Base-by-base conservation (phyloP, 35 echinoderm and acorn worm genomes). In the Apostichopus californicus region DNA sequence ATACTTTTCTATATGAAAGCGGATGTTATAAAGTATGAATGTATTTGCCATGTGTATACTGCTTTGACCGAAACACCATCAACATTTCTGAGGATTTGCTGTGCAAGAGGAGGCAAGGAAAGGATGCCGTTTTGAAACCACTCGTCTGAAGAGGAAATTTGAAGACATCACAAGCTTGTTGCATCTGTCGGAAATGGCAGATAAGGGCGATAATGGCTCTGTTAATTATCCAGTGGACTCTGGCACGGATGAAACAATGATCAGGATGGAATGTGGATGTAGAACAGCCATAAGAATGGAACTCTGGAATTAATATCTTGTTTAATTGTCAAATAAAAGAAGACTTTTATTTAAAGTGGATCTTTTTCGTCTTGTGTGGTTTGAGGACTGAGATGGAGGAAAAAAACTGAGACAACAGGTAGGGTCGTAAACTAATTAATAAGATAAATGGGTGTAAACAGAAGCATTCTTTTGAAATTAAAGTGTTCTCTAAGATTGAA, bases 281-380 rank as follows among this genome's bases (percentile, higher is more conserved):
- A 68, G 64, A 11, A 68, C 8, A 68, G 3, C 64, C 64, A 68
- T 68, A 8, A 68, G 3, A 68, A 68, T 68, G 64, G 64, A 68
- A 68, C 64, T 68, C 64, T 68, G 64, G 64, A 68, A 68, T 4
- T 68, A 68, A 68, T 68, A 18, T 68, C 64, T 68, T 68, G 64
- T 68, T 68, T 68, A 68, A 68, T 68, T 68, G 64, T 68, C 64
- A 68, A 68, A 68, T 68, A 68, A 68, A 68, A 68, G 64, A 68
- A 68, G 64, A 68, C 64, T 68, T 68, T 68, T 68, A 68, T 68
- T 68, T 68, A 68, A 68, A 68, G 64, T 68, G 64, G 64, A 68
- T 68, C 64, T 68, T 68, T 68, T 68, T 68, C 64, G 64, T 68
- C 64, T 68, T 68, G 64, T 46, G 34, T 46, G 34, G 34, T 68